phyloP scores from a whole-genome alignment of 2,113 vertebrate species.

The Calyptommatus sinebrachiatus region DNA sequence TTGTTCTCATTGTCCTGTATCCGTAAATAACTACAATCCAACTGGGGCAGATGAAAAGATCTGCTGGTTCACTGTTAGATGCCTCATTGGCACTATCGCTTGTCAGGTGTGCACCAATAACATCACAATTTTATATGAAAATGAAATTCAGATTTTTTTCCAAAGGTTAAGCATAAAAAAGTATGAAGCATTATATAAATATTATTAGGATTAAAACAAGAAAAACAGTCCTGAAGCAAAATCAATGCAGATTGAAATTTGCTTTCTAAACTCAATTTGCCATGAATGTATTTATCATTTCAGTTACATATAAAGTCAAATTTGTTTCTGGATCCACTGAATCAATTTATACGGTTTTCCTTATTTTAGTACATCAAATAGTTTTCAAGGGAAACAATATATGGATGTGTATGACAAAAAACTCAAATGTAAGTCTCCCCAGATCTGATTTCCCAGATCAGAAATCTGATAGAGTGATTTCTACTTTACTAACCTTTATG shows the following conservation, averaged over 20 bases:
- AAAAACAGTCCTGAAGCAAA: not conserved
- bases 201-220: not conserved
- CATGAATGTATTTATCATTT: not conserved
- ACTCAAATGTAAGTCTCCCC: not conserved
- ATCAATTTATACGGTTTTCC: not conserved
- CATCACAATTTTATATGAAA: conserved; percentile 46
- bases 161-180: not conserved
- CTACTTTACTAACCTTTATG: not conserved
- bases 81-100: conserved; percentile 12
- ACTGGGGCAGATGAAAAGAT: too few relatives aligned
- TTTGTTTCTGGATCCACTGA: not conserved
- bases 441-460: not conserved
- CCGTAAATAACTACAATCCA: too few relatives aligned
- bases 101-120: conserved; percentile 35
- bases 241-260: not conserved
- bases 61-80: not conserved
- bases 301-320: not conserved
- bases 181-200: not conserved
- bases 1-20: not conserved
- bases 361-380: too few relatives aligned
- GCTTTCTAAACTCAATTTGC: not conserved
- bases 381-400: too few relatives aligned
- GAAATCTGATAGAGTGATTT: not conserved
- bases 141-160: conserved; percentile 31
- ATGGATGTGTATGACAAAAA: too few relatives aligned